Evolutionary conservation across 1,140 invertebrate species (phyloP), one percentile per base, ranked within the genome.

Genomic region (Anoplolepis gracilipes): DNA sequence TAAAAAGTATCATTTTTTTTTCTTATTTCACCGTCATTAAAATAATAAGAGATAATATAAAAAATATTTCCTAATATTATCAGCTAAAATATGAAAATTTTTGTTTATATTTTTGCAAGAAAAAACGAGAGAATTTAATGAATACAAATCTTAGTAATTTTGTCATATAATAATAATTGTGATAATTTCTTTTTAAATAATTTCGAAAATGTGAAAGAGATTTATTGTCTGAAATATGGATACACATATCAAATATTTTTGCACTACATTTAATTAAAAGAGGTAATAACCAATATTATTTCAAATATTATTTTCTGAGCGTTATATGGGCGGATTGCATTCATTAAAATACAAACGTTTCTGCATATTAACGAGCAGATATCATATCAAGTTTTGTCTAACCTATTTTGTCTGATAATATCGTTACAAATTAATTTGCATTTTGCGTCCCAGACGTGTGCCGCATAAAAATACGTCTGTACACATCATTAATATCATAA

Each of bases 261-360:
- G 22, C 19, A 13, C 11, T 39, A 69, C 13, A 39, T 82, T 72
- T 73, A 82, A 82, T 72, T 82, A 57, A 33, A 82, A 55, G 59
- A n/a, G n/a, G 22, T 82, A 72, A 82, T 33, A 42, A 73, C 30
- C n/a, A 73, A 82, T 82, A 73, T 82, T 73, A 73, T 82, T 72
- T 59, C 46, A 69, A 30, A 72, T 82, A 59, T 79, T 28, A 55
- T 82, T 61, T 62, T 59, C 33, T 33, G 67, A 42, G 13, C 39
- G 78, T 46, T 53, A n/a, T n/a, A 53, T 28, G 42, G 3, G 16
- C 69, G 36, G 36, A 82, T 19, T 59, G 67, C 22, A 61, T 82
- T 82, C 67, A 82, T 82, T 82, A 82, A 82, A 82, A 82, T 73
- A 73, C 78, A 82, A 82, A 59, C 53, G 67, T 72, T 82, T 82